These are phyloP conservation scores for Talpa occidentalis DNA, from an alignment of 2,113 vertebrate genomes.

Conservation along the genomic window DNA sequence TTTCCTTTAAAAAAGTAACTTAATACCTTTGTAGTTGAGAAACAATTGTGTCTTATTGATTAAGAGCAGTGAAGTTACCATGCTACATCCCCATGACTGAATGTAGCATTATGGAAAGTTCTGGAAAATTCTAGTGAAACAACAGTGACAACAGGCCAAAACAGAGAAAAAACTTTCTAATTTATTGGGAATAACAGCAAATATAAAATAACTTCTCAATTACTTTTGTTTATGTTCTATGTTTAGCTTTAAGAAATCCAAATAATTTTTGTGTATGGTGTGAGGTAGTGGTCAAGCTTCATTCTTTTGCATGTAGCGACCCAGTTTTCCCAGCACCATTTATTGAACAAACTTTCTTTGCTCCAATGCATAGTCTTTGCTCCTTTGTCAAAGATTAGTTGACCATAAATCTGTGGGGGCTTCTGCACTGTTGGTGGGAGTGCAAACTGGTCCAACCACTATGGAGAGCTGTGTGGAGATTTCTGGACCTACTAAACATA, in stretches of 20 bases:
- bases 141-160: background rate
- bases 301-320: no score
- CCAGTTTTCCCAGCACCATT: no score
- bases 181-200: background rate
- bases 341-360: no score
- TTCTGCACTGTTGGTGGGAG: no score
- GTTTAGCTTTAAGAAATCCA: constrained; percentile 37
- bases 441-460: no score
- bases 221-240: background rate
- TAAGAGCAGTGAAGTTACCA: background rate
- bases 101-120: background rate
- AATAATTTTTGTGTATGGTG: no score
- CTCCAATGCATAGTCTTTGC: no score
- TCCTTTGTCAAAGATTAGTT: no score
- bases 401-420: no score
- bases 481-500: no score
- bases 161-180: background rate
- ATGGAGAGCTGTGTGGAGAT: no score
- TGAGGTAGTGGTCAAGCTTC: no score
- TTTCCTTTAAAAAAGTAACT: background rate
- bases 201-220: constrained; percentile 11
- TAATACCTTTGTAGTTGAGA: background rate
- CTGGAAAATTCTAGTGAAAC: background rate
- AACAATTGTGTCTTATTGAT: background rate
- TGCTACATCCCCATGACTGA: background rate